A percentile compares a stretch with the other conserved stretches of the same genome.
phyloP scores from a whole-genome alignment of 1,140 invertebrate species.

The Drosophila tropicalis region DNA sequence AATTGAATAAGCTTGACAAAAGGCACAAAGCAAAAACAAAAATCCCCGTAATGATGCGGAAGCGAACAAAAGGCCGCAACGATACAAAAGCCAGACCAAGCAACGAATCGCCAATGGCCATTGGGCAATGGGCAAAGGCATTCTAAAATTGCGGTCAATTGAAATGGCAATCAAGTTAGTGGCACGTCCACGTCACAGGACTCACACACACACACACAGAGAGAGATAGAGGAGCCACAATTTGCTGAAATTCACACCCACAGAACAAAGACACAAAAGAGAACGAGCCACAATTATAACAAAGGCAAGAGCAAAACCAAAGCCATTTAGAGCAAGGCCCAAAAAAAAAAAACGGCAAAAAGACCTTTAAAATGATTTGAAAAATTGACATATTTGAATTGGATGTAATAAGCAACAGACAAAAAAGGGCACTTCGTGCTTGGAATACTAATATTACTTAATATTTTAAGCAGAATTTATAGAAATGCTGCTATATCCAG shows the following conservation, averaged over 20 bases:
- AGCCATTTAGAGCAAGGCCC: not conserved
- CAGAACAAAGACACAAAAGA: conserved; percentile 34
- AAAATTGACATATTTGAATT: not conserved
- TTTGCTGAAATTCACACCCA: conserved; percentile 65
- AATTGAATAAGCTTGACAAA: conserved; percentile 50
- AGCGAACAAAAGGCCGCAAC: conserved; percentile 66
- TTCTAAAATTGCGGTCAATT: conserved; percentile 82
- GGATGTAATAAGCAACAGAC: not conserved
- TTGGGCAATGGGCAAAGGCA: conserved; percentile 43
- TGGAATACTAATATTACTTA: not conserved
- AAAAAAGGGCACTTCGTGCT: not conserved
- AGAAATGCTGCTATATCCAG: no score
- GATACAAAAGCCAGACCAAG: conserved; percentile 40
- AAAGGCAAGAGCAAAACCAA: conserved; percentile 11
- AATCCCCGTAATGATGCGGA: conserved; percentile 69
- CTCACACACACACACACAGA: conserved; percentile 28
- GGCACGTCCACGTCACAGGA: conserved; percentile 67
- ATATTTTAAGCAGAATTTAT: no score
- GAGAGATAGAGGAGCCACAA: conserved; percentile 29
- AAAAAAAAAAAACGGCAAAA: not conserved
- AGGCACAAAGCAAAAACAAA: conserved; percentile 46
- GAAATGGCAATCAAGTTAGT: conserved; percentile 82
- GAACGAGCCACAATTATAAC: conserved; percentile 25
- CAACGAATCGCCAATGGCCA: conserved; percentile 32
- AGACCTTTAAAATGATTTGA: not conserved